Percentiles rank a stretch among this genome's conserved stretches.
Evolutionary conservation across 2,888 invertebrate genomes (phyloP).

Genomic region (Drosophila mimetica): DNA sequence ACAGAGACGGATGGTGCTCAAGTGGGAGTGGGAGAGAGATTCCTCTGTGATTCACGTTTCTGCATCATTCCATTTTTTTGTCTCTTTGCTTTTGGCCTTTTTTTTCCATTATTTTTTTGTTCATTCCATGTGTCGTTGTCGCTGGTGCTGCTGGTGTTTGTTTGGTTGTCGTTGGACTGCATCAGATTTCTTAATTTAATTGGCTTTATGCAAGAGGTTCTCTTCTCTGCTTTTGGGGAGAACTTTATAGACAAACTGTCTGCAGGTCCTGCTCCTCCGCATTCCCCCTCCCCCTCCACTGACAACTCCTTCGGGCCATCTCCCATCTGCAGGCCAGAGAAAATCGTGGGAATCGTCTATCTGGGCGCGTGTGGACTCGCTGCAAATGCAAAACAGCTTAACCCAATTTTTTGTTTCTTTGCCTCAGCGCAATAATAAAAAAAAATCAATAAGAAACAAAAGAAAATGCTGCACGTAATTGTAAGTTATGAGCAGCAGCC

Average conservation of each 20-base stretch:
- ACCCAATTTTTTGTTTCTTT: conserved; percentile 50
- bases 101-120: neutral
- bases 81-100: neutral
- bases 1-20: conserved; percentile 7
- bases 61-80: conserved; percentile 16
- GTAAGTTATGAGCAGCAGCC: conserved; percentile 39
- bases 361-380: conserved; percentile 23
- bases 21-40: conserved; percentile 18
- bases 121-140: conserved; percentile 8
- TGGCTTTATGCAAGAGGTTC: conserved; percentile 79
- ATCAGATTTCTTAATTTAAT: conserved; percentile 81
- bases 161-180: conserved; percentile 66
- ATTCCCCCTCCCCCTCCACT: conserved; percentile 18
- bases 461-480: conserved; percentile 47
- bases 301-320: neutral
- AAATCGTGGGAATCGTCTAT: conserved; percentile 42
- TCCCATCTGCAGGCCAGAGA: conserved; percentile 1
- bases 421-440: conserved; percentile 21
- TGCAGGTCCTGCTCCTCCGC: conserved; percentile 53
- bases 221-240: conserved; percentile 34
- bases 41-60: conserved; percentile 50
- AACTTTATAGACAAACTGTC: conserved; percentile 77
- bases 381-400: conserved; percentile 49
- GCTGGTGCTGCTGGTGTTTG: conserved; percentile 25
- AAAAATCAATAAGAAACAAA: conserved; percentile 36